Evolutionary conservation across 1,140 invertebrate species (phyloP), one percentile per base, ranked within the genome.

Genomic region (Camponotus pennsylvanicus): DNA sequence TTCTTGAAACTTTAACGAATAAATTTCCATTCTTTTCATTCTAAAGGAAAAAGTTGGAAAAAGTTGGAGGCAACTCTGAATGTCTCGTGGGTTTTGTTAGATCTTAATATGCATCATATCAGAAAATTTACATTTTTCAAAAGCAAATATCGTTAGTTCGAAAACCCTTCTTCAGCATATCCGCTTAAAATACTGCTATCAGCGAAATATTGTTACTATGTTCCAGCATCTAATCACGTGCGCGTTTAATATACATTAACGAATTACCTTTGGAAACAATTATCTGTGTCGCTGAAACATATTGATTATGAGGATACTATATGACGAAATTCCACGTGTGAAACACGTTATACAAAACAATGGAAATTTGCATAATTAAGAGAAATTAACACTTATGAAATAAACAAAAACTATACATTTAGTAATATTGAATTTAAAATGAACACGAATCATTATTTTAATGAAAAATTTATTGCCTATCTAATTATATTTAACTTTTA

Each of bases 271-370:
- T 27, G 21, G 34, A 57, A 57, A 82, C 40, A 21, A 75, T n/a
- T 83, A 45, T 0, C 27, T 71, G 34, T 61, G 55, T 63, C 18
- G 69, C 55, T 59, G 67, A 40, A 59, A 59, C 67, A 18, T 45
- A 82, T 82, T 61, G 55, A 73, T 83, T 75, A 55, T 49, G 8
- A 52, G 4, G 49, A 18, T 52, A 69, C 37, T 21, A 57, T 42
- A 45, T 45, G 63, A 18, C 59, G 40, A 18, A 13, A 80, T 66
- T 6, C 8, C n/a, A 18, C 21, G 21, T 49, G 21, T 27, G 45
- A 59, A 59, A 18, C 66, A 80, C 78, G 66, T 70, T 70, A 32
- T 32, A 55, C 21, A 70, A 80, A 52, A 52, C 34, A 80, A 80
- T 4, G 13, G 70, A 27, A n/a, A 78, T n/a, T 21, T 49, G 5